phyloP scores from a whole-genome alignment of 2,113 vertebrate species.

The Trogon melanurus region DNA sequence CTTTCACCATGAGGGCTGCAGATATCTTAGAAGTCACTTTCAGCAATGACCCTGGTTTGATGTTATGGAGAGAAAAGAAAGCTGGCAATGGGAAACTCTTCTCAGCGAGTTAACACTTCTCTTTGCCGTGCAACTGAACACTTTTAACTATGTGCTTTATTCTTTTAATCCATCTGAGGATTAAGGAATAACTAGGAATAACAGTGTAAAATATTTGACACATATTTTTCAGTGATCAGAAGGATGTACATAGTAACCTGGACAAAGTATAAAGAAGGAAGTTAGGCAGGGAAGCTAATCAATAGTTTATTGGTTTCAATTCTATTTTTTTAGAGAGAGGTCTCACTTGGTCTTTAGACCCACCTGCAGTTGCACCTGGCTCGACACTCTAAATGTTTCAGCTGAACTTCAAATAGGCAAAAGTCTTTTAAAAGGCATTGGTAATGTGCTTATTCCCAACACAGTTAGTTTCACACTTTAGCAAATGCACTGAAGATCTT shows the following conservation, averaged over 20 bases:
- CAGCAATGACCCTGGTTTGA: background rate
- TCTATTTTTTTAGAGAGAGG: background rate
- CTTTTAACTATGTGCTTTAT: background rate
- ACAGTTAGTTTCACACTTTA: background rate
- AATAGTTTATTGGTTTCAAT: background rate
- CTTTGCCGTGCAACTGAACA: background rate
- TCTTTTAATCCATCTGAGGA: background rate
- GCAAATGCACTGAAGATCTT: background rate
- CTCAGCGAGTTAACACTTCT: background rate
- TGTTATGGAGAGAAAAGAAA: background rate
- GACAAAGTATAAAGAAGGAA: background rate
- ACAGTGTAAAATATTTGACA: background rate
- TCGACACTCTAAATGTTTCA: background rate
- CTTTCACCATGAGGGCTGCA: background rate
- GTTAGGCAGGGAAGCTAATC: background rate
- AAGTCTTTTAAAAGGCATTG: background rate
- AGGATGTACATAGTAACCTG: background rate
- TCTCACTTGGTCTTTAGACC: no score
- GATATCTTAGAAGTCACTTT: background rate
- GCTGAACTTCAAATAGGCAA: background rate
- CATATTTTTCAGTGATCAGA: background rate
- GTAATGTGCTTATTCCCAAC: background rate
- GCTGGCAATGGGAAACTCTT: background rate
- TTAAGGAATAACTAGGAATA: background rate
- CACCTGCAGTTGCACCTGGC: background rate